Conservation (phyloP, 1,140 invertebrate species). For the Bursaphelenchus mucronatus region DNA sequence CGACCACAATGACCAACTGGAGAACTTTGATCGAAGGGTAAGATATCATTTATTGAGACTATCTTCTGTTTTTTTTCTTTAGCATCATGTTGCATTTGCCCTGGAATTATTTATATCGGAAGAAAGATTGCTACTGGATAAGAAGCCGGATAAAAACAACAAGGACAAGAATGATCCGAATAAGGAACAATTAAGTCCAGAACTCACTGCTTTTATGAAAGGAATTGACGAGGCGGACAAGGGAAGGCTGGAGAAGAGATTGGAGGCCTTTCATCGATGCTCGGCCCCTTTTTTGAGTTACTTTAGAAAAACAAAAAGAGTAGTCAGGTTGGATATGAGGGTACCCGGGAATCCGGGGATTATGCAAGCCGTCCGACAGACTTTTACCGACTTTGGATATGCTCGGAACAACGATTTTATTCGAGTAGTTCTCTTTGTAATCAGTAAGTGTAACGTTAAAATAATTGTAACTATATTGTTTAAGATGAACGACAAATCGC, state of each 20-base stretch:
- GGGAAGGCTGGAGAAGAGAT: constrained; percentile 50
- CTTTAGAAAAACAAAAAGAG: constrained; percentile 48
- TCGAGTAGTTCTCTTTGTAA: constrained; percentile 51
- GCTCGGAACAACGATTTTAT: constrained; percentile 51
- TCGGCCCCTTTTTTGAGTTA: constrained; percentile 49
- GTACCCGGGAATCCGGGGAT: constrained; percentile 44
- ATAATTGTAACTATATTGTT: constrained; percentile 12
- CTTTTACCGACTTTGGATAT: constrained; percentile 51
- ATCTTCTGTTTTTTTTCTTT: constrained; percentile 25
- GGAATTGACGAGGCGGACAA: constrained; percentile 55
- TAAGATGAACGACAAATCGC: constrained; percentile 43
- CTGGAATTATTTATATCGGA: constrained; percentile 42
- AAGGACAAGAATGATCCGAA: constrained; percentile 28
- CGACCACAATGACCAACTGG: constrained; percentile 30
- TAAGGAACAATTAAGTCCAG: constrained; percentile 35
- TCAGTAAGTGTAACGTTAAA: constrained; percentile 27
- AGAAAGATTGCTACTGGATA: constrained; percentile 40
- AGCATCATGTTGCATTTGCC: constrained; percentile 52
- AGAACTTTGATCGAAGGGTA: constrained; percentile 50
- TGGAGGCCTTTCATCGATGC: constrained; percentile 46
- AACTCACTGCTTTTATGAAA: constrained; percentile 43
- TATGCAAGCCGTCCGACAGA: constrained; percentile 40
- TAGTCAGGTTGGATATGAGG: constrained; percentile 44
- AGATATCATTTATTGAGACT: neutral
- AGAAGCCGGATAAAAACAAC: constrained; percentile 13